phyloP scores from a whole-genome alignment of 2,888 invertebrate genomes.

The Ormyrus thymus region DNA sequence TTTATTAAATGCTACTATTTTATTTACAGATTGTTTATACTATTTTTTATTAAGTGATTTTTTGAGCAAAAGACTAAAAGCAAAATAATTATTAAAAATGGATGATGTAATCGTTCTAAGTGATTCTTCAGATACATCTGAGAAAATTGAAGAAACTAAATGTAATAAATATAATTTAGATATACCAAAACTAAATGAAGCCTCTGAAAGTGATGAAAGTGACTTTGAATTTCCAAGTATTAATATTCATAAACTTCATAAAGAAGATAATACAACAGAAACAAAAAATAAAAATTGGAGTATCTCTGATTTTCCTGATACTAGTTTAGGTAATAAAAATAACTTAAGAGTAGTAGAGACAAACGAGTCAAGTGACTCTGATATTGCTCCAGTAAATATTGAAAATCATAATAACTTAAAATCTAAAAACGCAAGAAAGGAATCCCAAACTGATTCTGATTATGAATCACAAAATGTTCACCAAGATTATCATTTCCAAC shows the following conservation, averaged over 20 bases:
- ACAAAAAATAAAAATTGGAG: background rate
- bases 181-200: background rate
- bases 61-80: too few relatives aligned
- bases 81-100: conserved; percentile 19
- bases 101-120: conserved; percentile 55
- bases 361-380: background rate
- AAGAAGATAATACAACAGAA: background rate
- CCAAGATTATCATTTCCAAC: conserved; percentile 42
- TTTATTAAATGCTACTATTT: too few relatives aligned
- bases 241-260: background rate
- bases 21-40: too few relatives aligned
- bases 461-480: conserved; percentile 56
- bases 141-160: background rate
- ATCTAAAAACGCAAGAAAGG: background rate
- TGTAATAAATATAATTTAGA: background rate
- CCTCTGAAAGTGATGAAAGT: conserved; percentile 12
- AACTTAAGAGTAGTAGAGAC: background rate
- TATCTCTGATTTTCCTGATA: conserved; percentile 1
- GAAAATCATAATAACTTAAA: background rate
- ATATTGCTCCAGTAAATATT: background rate
- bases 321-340: background rate
- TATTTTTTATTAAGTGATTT: too few relatives aligned
- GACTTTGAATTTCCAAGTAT: conserved; percentile 18
- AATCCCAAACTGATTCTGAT: conserved; percentile 41
- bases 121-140: conserved; percentile 38